Conservation (phyloP, 2,113 vertebrate genomes). For the Mixornis gularis region DNA sequence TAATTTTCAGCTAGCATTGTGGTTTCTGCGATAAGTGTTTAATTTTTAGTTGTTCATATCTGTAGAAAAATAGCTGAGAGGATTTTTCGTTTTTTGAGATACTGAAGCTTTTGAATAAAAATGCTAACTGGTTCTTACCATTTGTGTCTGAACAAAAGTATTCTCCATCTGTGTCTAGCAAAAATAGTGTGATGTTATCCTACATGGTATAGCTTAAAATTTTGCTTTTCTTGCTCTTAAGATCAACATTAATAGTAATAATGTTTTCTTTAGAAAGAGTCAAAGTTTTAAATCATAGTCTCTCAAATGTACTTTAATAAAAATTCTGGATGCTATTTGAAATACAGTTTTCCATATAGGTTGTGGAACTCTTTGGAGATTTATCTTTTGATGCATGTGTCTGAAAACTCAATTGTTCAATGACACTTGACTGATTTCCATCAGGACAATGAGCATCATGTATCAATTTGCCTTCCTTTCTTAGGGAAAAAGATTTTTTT, state of each 20-base stretch:
- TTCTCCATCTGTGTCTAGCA: not conserved
- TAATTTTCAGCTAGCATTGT: not conserved
- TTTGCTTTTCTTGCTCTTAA: not conserved
- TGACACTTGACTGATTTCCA: not conserved
- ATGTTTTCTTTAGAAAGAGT: not conserved
- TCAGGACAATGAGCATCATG: not conserved
- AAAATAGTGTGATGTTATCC: not conserved
- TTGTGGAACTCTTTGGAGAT: not conserved
- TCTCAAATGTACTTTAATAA: not conserved
- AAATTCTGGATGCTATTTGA: not conserved
- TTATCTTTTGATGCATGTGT: not conserved
- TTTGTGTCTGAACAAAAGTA: not conserved
- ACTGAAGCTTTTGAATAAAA: not conserved
- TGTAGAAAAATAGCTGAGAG: not conserved
- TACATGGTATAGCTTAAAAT: not conserved
- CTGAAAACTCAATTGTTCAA: not conserved
- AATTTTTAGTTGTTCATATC: not conserved
- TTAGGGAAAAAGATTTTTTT: not conserved
- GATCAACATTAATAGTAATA: not conserved
- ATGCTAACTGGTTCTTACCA: not conserved
- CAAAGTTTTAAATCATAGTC: not conserved
- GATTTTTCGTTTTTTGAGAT: not conserved
- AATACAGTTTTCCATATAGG: not conserved
- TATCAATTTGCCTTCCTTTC: not conserved
- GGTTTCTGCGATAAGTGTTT: not conserved